A percentile compares a stretch with the other conserved stretches of the same genome.
Evolutionary conservation across 2,888 invertebrate genomes (phyloP).

Genomic region (Cancer borealis): DNA sequence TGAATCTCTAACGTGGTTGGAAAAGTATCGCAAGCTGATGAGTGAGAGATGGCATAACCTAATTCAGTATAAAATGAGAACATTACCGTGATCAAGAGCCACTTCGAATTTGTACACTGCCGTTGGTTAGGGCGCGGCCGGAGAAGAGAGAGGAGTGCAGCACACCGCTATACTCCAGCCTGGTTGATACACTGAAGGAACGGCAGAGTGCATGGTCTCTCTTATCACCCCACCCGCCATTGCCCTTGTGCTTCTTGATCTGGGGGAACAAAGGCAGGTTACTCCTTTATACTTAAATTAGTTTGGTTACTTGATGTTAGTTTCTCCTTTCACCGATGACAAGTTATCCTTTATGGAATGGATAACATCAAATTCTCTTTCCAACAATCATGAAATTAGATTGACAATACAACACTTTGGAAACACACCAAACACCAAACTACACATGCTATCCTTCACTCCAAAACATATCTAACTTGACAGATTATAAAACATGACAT

Average conservation of each 20-base stretch:
- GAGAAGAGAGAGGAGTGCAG: slow-evolving; percentile 25
- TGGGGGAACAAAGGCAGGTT: slow-evolving; percentile 37
- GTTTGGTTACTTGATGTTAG: background rate
- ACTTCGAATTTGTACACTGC: slow-evolving; percentile 48
- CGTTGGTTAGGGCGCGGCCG: slow-evolving; percentile 51
- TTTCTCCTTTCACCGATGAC: background rate
- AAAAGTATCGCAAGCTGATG: background rate
- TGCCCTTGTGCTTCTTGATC: slow-evolving; percentile 88
- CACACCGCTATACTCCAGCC: slow-evolving; percentile 41
- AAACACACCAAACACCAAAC: background rate
- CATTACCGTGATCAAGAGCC: slow-evolving; percentile 64
- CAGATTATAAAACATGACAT: background rate
- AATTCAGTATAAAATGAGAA: slow-evolving; percentile 31
- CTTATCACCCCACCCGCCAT: slow-evolving; percentile 99
- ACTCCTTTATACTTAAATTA: background rate
- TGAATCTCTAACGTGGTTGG: slow-evolving; percentile 18
- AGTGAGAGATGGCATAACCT: background rate
- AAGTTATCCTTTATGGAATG: background rate
- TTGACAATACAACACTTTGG: background rate
- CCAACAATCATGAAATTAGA: background rate
- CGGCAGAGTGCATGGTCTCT: slow-evolving; percentile 90
- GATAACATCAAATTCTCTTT: background rate
- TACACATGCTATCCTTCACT: background rate
- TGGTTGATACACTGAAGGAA: slow-evolving; percentile 62
- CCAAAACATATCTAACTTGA: background rate